These are phyloP conservation scores for Dendrocopos noguchii DNA, from an alignment of 2,113 vertebrate genomes.

Conservation along the genomic window DNA sequence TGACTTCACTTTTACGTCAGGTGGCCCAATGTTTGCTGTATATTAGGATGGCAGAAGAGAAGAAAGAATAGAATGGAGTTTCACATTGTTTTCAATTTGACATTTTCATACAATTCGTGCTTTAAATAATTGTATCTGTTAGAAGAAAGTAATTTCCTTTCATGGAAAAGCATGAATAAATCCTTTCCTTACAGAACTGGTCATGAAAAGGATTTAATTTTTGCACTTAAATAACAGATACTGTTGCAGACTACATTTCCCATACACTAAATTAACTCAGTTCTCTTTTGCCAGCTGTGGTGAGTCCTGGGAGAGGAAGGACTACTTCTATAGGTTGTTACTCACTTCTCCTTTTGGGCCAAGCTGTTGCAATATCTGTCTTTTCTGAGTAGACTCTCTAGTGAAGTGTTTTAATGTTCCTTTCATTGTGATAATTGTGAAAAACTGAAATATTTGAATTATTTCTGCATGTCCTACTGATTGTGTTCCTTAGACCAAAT, in stretches of 20 bases:
- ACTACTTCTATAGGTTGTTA: background rate
- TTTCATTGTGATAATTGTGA: background rate
- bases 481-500: background rate
- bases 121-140: background rate
- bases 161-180: background rate
- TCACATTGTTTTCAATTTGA: background rate
- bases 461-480: background rate
- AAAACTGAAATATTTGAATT: background rate
- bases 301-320: background rate
- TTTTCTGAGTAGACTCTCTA: background rate
- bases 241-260: background rate
- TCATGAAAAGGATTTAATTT: background rate
- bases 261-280: background rate
- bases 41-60: background rate
- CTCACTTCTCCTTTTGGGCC: constrained; percentile 28
- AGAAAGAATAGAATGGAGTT: background rate
- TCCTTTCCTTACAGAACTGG: background rate
- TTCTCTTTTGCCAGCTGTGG: constrained; percentile 19
- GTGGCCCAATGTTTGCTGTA: constrained; percentile 72
- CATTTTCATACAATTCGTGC: background rate
- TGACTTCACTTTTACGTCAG: constrained; percentile 50
- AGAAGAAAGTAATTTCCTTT: background rate
- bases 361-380: background rate
- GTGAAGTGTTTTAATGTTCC: background rate
- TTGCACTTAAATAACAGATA: background rate